Conservation (phyloP, 1,140 invertebrate species). For the Gonatopus flavifemur region DNA sequence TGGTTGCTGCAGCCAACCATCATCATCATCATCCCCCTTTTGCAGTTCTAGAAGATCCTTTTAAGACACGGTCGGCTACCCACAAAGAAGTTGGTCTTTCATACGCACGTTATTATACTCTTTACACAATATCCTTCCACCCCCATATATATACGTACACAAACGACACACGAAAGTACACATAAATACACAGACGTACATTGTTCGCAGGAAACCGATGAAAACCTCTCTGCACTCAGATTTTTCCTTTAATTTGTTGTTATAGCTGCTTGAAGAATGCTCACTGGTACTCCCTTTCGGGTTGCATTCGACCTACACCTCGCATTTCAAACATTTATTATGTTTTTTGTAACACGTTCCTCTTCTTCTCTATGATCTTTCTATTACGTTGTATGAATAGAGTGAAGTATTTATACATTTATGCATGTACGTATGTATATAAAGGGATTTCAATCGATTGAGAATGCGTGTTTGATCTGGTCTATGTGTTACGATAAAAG, state of each 20-base stretch:
- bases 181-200: too few species aligned
- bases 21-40: constrained; percentile 9
- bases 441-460: too few species aligned
- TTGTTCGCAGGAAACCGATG: constrained; percentile 18
- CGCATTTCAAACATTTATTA: constrained; percentile 55
- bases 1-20: background rate
- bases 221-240: constrained; percentile 35
- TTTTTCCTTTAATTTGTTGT: constrained; percentile 54
- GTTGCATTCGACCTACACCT: constrained; percentile 30
- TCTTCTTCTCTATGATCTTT: too few species aligned
- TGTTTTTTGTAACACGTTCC: constrained; percentile 49
- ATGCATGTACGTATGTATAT: too few species aligned
- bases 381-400: too few species aligned
- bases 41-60: constrained; percentile 45
- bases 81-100: constrained; percentile 48
- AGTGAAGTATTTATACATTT: too few species aligned
- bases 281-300: too few species aligned
- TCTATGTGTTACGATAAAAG: too few species aligned
- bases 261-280: constrained; percentile 48
- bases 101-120: constrained; percentile 52
- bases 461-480: too few species aligned
- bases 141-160: constrained; percentile 26
- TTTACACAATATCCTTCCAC: constrained; percentile 54
- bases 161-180: background rate
- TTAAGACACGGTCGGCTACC: constrained; percentile 55